Conservation (phyloP, 2,113 vertebrate genomes). For the Pseudopipra pipra region DNA sequence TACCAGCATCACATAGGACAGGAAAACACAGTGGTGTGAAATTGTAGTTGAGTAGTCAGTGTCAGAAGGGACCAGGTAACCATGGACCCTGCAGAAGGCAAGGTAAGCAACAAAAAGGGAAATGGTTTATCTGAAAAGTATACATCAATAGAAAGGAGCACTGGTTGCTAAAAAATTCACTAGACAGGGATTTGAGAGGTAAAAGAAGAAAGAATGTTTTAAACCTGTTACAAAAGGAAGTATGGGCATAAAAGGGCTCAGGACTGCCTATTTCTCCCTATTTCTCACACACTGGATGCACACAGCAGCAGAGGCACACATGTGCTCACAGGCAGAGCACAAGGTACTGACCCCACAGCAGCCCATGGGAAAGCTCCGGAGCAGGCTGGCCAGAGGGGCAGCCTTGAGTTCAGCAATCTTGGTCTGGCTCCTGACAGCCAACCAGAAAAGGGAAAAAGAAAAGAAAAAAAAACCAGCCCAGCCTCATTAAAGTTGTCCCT, state of each 20-base stretch:
- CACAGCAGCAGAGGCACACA: fast-evolving
- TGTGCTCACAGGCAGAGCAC: not conserved
- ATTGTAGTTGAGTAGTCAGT: not conserved
- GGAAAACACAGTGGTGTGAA: not conserved
- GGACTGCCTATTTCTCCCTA: not conserved
- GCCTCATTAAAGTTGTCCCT: not conserved
- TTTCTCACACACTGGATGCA: fast-evolving
- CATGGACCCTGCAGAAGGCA: not conserved
- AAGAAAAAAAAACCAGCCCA: not conserved
- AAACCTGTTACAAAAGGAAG: not conserved
- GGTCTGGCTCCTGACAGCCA: not conserved
- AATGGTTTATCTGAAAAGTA: not conserved
- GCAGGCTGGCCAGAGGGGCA: fast-evolving
- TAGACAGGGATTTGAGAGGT: not conserved
- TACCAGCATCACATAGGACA: not conserved
- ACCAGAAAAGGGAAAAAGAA: not conserved
- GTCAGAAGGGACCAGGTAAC: not conserved
- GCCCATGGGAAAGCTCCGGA: not conserved
- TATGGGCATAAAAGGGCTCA: not conserved
- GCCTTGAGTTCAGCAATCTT: not conserved
- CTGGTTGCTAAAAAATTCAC: not conserved
- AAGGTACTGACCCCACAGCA: not conserved
- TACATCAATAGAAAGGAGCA: not conserved
- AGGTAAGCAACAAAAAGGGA: not conserved
- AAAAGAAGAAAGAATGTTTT: not conserved